Evolutionary conservation across 2,113 vertebrate genomes (phyloP).

Genomic region (Cyrtonyx montezumae): DNA sequence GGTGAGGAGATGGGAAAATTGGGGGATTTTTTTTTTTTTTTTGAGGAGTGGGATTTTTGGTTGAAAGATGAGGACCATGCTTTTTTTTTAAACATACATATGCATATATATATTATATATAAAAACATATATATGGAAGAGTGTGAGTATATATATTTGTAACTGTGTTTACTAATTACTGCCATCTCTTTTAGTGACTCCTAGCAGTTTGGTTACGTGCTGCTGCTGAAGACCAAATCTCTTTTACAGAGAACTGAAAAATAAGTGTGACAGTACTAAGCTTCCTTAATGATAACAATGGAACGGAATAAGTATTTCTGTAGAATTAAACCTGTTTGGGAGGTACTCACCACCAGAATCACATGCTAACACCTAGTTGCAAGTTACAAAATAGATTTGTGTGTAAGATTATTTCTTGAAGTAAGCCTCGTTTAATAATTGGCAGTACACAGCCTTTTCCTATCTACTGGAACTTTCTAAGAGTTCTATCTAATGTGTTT

Average conservation of each 20-base stretch:
- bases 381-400: slow-evolving; percentile 19
- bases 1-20: background rate
- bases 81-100: background rate
- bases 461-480: background rate
- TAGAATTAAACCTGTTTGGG: slow-evolving; percentile 3
- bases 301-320: slow-evolving; percentile 23
- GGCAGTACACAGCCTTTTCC: slow-evolving; percentile 36
- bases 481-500: slow-evolving; percentile 23
- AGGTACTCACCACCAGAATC: slow-evolving; percentile 20
- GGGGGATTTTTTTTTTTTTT: background rate
- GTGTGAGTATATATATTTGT: accelerated
- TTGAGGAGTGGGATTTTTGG: background rate
- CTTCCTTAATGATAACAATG: slow-evolving; percentile 30
- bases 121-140: too few relatives aligned
- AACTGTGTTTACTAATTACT: background rate
- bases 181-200: background rate
- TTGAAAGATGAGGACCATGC: background rate
- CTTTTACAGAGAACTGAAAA: background rate
- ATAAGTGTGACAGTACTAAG: background rate
- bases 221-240: background rate
- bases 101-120: too few relatives aligned
- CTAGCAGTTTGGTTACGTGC: background rate
- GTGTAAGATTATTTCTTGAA: slow-evolving; percentile 30
- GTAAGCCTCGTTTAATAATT: slow-evolving; percentile 41
- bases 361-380: background rate